Evolutionary conservation across 2,888 invertebrate species (phyloP).

Genomic region (Ischnura elegans): DNA sequence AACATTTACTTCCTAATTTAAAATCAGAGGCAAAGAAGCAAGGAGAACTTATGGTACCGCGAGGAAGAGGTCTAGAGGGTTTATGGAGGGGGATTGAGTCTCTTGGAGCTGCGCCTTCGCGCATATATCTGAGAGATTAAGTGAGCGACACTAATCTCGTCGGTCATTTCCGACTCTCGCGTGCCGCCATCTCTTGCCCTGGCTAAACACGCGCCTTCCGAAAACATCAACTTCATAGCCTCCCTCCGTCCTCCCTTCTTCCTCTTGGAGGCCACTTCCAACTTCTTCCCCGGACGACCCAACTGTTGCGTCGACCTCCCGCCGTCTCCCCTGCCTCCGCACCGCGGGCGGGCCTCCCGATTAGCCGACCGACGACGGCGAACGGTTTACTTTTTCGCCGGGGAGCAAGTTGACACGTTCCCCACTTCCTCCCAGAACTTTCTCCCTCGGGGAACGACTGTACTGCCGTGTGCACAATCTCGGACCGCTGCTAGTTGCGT

Average conservation of each 20-base stretch:
- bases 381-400: background rate
- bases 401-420: background rate
- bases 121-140: slow-evolving; percentile 51
- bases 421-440: background rate
- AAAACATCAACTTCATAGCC: background rate
- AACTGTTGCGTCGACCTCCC: slow-evolving; percentile 45
- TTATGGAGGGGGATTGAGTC: background rate
- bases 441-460: background rate
- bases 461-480: background rate
- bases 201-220: background rate
- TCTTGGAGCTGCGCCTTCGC: background rate
- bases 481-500: background rate
- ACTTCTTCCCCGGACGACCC: background rate
- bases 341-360: background rate
- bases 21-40: too few species aligned
- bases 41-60: too few species aligned
- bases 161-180: slow-evolving; percentile 62
- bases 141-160: slow-evolving; percentile 41
- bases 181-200: background rate
- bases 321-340: slow-evolving; percentile 4
- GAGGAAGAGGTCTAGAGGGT: background rate
- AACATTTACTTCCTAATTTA: too few species aligned
- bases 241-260: background rate
- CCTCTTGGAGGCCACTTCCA: background rate
- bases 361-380: background rate